phyloP scores from a whole-genome alignment of 2,888 invertebrate genomes.

The Ommatoiulus sabulosus region DNA sequence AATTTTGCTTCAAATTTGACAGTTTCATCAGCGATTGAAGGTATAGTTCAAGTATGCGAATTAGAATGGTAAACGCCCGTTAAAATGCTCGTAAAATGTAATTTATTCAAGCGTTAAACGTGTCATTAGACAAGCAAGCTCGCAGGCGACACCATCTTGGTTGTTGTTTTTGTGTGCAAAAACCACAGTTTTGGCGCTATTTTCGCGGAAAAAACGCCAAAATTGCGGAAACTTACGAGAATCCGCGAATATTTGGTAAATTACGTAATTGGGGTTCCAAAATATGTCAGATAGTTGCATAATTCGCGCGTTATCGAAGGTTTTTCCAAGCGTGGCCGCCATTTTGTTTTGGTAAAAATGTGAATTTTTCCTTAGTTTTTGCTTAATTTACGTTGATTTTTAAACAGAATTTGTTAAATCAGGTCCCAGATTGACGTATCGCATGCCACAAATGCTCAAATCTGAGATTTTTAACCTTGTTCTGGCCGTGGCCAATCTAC shows the following conservation, averaged over 20 bases:
- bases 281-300: neutral
- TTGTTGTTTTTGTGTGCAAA: neutral
- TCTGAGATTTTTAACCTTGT: conserved; percentile 1
- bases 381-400: no score
- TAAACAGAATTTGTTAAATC: neutral
- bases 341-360: neutral
- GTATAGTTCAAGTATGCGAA: no score
- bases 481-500: neutral
- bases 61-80: no score
- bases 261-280: neutral
- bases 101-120: no score
- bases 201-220: neutral
- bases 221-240: neutral
- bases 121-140: no score
- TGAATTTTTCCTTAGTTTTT: no score
- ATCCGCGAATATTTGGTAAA: neutral
- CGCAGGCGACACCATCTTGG: no score
- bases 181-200: neutral
- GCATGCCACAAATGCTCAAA: neutral
- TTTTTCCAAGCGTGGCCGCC: neutral
- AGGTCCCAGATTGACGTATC: neutral
- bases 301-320: neutral
- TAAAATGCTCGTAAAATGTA: no score
- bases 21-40: no score
- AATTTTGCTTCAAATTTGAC: no score